Base-by-base conservation (phyloP, 2,797 vertebrate genomes). In the Ficedula albicollis region DNA sequence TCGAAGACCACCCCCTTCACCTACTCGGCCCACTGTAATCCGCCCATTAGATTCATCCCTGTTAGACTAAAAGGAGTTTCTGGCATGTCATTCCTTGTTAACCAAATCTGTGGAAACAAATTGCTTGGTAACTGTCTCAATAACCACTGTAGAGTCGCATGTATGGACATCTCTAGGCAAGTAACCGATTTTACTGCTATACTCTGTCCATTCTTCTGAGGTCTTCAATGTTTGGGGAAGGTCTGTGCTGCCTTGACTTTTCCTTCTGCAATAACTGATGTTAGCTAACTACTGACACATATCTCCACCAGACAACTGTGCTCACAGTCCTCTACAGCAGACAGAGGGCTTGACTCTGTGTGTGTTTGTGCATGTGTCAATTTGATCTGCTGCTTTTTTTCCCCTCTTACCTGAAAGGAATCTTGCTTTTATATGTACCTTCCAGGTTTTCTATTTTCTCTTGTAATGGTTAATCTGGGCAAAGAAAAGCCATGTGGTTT, bases 1-100 rank as follows among this genome's bases (percentile, higher is more conserved):
- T 97, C 97, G 98, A 96, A 98, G 98, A 97, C 98, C 98, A 93
- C 98, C 98, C 97, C 98, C 98, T 93, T 98, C 98, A 96, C 97
- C 98, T 96, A 98, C 97, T 96, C 97, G 97, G 74, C 97, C 98
- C 96, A 97, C 98, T 96, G 97, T 98, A 96, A 98, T 98, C 93
- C 97, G 98, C 76, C 97, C 98, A 12, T 96, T 98, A 97, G 98
- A 98, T 74, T 97, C 98, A 77, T 98, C 98, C 92, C 95, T 98
- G 86, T 97, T 98, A 98, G 97, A 98, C 97, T 98, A 98, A 98
- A 96, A 5, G 97, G 93, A 96, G 94, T 96, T 78, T 95, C 97
- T 97, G 97, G 95, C 97, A 95, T 97, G 97, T 89, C 96, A 87
- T 75, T 97, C 95, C 29, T 95, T 96, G 96, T 97, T 98, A 98